Conservation (phyloP, 2,113 vertebrate genomes). For the Scopus umbretta region DNA sequence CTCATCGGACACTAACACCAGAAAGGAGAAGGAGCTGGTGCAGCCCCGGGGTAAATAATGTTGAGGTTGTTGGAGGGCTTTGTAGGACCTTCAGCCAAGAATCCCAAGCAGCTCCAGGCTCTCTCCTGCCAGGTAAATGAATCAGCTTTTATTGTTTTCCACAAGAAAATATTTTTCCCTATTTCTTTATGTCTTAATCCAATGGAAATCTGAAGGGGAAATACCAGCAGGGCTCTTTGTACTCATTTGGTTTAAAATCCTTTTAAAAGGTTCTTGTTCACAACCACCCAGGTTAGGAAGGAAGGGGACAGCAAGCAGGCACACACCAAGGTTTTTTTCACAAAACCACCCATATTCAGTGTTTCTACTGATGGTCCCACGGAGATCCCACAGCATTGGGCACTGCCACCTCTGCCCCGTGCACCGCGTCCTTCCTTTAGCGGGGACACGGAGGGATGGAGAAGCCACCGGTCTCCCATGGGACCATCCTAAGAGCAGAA, state of each 20-base stretch:
- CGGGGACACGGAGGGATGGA: accelerated
- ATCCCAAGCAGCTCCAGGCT: neutral
- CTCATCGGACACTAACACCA: neutral
- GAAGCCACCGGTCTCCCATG: neutral
- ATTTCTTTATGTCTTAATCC: neutral
- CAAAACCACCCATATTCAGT: accelerated
- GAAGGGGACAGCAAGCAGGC: neutral
- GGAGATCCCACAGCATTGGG: neutral
- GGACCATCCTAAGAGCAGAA: neutral
- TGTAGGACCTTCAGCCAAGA: neutral
- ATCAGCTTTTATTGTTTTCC: constrained; percentile 11
- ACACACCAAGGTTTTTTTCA: accelerated
- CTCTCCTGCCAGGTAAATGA: constrained; percentile 8
- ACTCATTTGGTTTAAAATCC: neutral
- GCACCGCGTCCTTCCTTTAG: neutral
- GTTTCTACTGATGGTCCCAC: too few species aligned
- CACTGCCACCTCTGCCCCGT: neutral
- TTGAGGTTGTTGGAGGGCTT: neutral
- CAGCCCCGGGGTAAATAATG: neutral
- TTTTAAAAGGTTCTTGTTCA: neutral
- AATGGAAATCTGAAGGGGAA: neutral
- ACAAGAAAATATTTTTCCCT: neutral
- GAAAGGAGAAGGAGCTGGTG: neutral
- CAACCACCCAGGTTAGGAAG: neutral
- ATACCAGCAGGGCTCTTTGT: neutral